Base-by-base conservation (phyloP, 2,888 invertebrate species). In the Drosophila longiperda region DNA sequence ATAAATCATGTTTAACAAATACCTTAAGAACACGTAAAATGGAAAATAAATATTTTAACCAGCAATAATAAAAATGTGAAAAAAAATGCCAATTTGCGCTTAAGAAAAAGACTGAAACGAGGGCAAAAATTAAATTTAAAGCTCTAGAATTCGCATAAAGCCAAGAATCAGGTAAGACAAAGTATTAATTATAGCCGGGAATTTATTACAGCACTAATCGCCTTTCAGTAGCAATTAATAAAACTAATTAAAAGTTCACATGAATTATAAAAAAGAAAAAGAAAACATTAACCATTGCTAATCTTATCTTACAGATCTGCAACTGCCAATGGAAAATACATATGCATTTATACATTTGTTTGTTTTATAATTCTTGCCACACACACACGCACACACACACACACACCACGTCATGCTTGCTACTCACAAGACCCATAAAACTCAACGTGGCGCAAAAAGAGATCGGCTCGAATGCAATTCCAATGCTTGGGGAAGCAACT, bases 381-480 rank as follows among this genome's bases (percentile, higher is more conserved):
- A 12, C 12, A 20, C 42, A n/a, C 40, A 40, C 17, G 20, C 42
- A 40, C 9, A n/a, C 4, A 42, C 4, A 42, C 3, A 26, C 20
- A 36, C 53, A 54, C 17, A 36, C 12, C 26, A 17, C 75, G 71
- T 75, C 75, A 70, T 71, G 75, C 63, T 36, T 26, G 52, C 60
- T 53, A 63, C 72, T 36, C 80, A 33, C 60, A 67, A 80, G 57
- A 58, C 38, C 75, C 75, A 79, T 77, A 75, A 75, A 78, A 72
- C 40, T 36, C 60, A 69, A 63, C 59, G 63, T 42, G 15, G 55
- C 62, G 62, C 59, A 57, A 32, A 57, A 12, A 64, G 57, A 61
- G 61, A 61, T 54, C 49, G 61, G 33, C 11, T 34, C 69, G 58
- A 70, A 53, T 64, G 64, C 60, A 53, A 58, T 61, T 60, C 63